A percentile compares a stretch with the other conserved stretches of the same genome.
phyloP scores from a whole-genome alignment of 2,888 invertebrate species.

The Antheraea assamensis region DNA sequence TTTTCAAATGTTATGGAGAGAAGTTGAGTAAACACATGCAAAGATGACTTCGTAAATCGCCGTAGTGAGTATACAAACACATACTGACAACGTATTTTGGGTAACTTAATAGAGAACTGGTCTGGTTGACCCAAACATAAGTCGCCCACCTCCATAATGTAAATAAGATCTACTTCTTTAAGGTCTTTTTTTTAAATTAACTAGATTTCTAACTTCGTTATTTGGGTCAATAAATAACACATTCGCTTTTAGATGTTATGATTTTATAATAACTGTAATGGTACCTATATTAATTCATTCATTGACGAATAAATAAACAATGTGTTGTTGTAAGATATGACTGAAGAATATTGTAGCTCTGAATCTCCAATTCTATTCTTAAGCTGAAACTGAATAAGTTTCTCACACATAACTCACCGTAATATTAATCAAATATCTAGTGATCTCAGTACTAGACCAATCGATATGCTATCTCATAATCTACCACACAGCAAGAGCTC shows the following conservation, averaged over 20 bases:
- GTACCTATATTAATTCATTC: no score
- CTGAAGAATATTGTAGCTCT: background rate
- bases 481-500: constrained; percentile 65
- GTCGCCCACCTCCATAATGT: background rate
- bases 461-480: constrained; percentile 75
- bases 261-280: background rate
- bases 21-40: background rate
- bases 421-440: constrained; percentile 57
- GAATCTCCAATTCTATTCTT: background rate
- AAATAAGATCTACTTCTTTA: background rate
- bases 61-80: background rate
- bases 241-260: constrained; percentile 1
- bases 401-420: constrained; percentile 53
- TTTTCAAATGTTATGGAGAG: background rate
- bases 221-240: constrained; percentile 23
- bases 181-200: background rate
- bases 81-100: background rate
- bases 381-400: constrained; percentile 19
- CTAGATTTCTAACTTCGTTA: constrained; percentile 26
- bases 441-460: constrained; percentile 62
- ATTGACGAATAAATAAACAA: background rate
- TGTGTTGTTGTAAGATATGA: constrained; percentile 7
- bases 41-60: background rate
- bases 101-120: background rate
- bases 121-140: background rate